Evolutionary conservation across 2,888 invertebrate genomes (phyloP).

Genomic region (Pteria penguin): DNA sequence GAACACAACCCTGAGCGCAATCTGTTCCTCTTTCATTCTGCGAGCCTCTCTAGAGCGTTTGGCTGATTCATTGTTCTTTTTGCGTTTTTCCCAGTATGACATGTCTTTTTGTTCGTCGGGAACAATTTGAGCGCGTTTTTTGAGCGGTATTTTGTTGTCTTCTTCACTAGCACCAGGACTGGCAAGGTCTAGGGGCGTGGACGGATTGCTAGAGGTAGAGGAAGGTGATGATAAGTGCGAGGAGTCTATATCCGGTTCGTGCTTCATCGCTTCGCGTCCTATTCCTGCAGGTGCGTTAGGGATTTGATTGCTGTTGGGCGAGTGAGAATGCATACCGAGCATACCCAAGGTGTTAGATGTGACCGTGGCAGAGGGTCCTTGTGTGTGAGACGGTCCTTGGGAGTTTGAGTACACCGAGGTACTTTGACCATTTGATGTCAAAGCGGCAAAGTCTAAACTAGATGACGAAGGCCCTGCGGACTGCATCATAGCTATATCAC

Average conservation of each 20-base stretch:
- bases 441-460: conserved; percentile 20
- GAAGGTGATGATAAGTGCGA: conserved; percentile 43
- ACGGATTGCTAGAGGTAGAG: conserved; percentile 51
- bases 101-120: conserved; percentile 75
- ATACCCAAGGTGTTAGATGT: conserved; percentile 5
- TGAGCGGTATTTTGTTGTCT: conserved; percentile 59
- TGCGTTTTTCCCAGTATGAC: conserved; percentile 79
- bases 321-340: conserved; percentile 2
- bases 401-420: not conserved
- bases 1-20: conserved; percentile 73
- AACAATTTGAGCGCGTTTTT: conserved; percentile 66
- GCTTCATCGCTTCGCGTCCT: not conserved
- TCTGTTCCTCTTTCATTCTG: conserved; percentile 79
- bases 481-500: conserved; percentile 31
- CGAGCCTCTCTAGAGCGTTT: conserved; percentile 79
- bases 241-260: conserved; percentile 21
- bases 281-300: not conserved
- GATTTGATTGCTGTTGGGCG: conserved; percentile 16
- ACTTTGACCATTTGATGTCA: conserved; percentile 8
- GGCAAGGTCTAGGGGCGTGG: conserved; percentile 44
- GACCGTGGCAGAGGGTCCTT: not conserved
- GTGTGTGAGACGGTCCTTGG: conserved; percentile 11
- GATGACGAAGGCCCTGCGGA: conserved; percentile 8
- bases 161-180: conserved; percentile 44
- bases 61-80: conserved; percentile 81